Percentiles rank a stretch among this genome's conserved stretches.
These are phyloP conservation scores for Pogonomyrmex californicus DNA, from an alignment of 1,140 invertebrate species.

Conservation along the genomic window DNA sequence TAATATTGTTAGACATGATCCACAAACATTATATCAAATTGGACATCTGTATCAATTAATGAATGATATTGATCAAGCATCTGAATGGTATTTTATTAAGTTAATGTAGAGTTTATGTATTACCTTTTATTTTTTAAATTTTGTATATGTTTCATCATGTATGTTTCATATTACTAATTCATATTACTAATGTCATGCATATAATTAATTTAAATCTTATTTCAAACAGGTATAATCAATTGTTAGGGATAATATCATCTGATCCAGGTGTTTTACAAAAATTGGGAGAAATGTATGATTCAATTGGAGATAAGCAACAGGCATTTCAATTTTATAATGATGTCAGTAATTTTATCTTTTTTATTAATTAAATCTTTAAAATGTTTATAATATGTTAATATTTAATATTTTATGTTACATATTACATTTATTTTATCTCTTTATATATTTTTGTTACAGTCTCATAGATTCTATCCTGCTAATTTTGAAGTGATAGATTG, in stretches of 20 bases:
- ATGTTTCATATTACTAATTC: not conserved
- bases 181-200: not conserved
- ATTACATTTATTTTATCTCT: conserved; percentile 21
- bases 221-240: conserved; percentile 92
- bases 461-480: conserved; percentile 96
- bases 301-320: conserved; percentile 95
- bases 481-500: conserved; percentile 96
- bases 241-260: conserved; percentile 93
- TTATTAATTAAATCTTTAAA: conserved; percentile 7
- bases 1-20: conserved; percentile 92
- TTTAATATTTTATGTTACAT: conserved; percentile 44
- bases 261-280: conserved; percentile 94
- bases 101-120: conserved; percentile 36
- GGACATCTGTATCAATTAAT: conserved; percentile 93
- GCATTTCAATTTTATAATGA: conserved; percentile 97
- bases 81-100: conserved; percentile 88
- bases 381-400: not conserved
- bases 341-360: conserved; percentile 86
- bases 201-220: conserved; percentile 6
- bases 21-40: conserved; percentile 95
- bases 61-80: conserved; percentile 92
- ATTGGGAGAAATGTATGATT: conserved; percentile 95
- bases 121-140: conserved; percentile 28
- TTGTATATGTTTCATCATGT: conserved; percentile 16
- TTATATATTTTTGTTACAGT: conserved; percentile 86